Base-by-base conservation (phyloP, 2,797 vertebrate genomes). In the Oreortyx pictus region DNA sequence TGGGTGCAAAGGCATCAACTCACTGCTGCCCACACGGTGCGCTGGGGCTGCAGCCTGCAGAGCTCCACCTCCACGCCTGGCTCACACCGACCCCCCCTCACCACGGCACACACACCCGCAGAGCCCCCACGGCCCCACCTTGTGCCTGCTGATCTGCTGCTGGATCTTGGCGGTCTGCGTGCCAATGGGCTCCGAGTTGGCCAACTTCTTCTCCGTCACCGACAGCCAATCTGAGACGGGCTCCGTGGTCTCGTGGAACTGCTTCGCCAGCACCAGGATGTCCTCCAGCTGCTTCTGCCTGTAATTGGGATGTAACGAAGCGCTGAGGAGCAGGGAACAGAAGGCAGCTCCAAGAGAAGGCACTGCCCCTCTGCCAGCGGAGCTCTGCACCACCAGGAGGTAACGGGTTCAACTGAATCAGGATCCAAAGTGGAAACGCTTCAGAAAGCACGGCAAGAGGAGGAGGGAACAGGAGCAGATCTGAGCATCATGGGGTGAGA, bases 201-300 rank as follows among this genome's bases (percentile, higher is more conserved):
- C 98, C 92, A 99, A 96, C 52, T 99, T 99, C 94, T 99, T 98
- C 97, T 99, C 99, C 0, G 98, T 99, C 97, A 98, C 90, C 1
- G 98, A 98, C 87, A 99, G 97, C 99, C 99, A 99, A 91, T 99
- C 99, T 11, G 97, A 98, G 96, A 99, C 97, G 2, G 99, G 99
- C 97, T 99, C 99, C 7, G 98, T 98, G 52, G 98, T 98, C 86
- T 99, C 99, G 1, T 99, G 99, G 98, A 99, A 99, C 95, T 99
- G 98, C 88, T 99, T 98, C 39, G 99, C 99, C 96, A 99, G 96
- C 93, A 99, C 98, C 97, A 99, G 98, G 97, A 99, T 98, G 97
- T 99, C 98, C 97, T 99, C 99, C 97, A 99, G 98, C 97, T 99
- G 98, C 91, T 98, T 97, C 89, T 99, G 99, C 98, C 99, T 99